Conservation (phyloP, 2,113 vertebrate species). For the Atlantisia rogersi region DNA sequence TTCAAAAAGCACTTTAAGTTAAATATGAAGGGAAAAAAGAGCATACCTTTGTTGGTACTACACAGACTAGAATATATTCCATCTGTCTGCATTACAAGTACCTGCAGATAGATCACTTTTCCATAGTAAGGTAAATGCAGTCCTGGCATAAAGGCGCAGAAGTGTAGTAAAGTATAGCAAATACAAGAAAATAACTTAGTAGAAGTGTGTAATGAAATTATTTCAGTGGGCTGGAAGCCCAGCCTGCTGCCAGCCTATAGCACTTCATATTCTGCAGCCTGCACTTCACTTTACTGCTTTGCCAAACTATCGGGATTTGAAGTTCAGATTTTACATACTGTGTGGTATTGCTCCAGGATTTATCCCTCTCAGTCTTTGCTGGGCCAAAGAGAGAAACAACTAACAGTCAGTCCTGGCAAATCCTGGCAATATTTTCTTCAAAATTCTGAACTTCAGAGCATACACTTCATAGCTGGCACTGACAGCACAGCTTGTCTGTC, state of each 20-base stretch:
- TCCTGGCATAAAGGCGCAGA: neutral
- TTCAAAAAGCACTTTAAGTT: neutral
- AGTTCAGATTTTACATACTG: neutral
- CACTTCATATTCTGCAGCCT: neutral
- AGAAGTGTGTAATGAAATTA: neutral
- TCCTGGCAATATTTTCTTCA: neutral
- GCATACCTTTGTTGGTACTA: neutral
- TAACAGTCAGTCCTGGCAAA: neutral
- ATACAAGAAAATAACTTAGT: neutral
- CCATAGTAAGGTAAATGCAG: neutral
- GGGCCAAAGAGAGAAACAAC: neutral
- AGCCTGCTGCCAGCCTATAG: neutral
- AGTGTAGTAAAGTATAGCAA: neutral
- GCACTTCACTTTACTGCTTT: neutral
- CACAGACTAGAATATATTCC: neutral
- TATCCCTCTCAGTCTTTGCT: neutral
- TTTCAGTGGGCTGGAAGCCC: neutral
- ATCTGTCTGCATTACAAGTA: neutral
- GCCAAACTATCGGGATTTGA: neutral
- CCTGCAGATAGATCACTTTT: neutral
- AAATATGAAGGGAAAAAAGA: neutral
- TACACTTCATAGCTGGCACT: neutral
- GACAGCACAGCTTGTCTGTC: neutral
- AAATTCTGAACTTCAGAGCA: neutral
- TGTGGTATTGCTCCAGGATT: neutral